Conservation (phyloP, 2,888 invertebrate species). For the Pedicia rivosa region DNA sequence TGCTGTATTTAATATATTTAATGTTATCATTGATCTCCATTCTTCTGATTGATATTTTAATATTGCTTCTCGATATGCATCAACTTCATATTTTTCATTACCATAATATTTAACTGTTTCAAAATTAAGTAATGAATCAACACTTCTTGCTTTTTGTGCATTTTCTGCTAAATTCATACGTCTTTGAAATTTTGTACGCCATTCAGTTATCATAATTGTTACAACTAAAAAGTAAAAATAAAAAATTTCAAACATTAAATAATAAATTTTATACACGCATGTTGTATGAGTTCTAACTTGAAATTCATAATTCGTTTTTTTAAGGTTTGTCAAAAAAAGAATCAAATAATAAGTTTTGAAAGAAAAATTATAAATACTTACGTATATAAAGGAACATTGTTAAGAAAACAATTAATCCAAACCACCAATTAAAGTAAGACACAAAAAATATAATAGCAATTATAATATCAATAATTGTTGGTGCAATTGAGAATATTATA, state of each 20-base stretch:
- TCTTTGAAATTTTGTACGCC: conserved; percentile 90
- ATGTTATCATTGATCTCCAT: conserved; percentile 69
- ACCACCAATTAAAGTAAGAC: conserved; percentile 78
- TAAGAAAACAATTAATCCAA: conserved; percentile 83
- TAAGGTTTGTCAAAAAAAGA: too few species aligned
- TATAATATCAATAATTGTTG: conserved; percentile 83
- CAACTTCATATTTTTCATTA: conserved; percentile 82
- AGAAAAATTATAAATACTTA: conserved; percentile 38
- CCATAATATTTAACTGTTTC: conserved; percentile 98
- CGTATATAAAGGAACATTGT: conserved; percentile 90
- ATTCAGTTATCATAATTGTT: conserved; percentile 87
- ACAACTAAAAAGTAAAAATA: conserved; percentile 39
- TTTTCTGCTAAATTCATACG: conserved; percentile 92
- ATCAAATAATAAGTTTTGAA: conserved; percentile 6
- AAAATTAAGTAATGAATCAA: conserved; percentile 93
- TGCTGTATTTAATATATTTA: conserved; percentile 77
- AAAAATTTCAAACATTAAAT: conserved; percentile 2
- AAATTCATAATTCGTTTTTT: too few species aligned
- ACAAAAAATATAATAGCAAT: conserved; percentile 85
- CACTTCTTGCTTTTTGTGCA: conserved; percentile 76
- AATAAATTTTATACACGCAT: not conserved
- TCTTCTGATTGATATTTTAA: conserved; percentile 78
- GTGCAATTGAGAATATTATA: conserved; percentile 82
- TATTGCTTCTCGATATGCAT: conserved; percentile 72
- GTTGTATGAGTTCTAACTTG: not conserved